Percentiles rank a stretch among this genome's conserved stretches.
Conservation (phyloP, 2,113 vertebrate species). For the Austrofundulus limnaeus region DNA sequence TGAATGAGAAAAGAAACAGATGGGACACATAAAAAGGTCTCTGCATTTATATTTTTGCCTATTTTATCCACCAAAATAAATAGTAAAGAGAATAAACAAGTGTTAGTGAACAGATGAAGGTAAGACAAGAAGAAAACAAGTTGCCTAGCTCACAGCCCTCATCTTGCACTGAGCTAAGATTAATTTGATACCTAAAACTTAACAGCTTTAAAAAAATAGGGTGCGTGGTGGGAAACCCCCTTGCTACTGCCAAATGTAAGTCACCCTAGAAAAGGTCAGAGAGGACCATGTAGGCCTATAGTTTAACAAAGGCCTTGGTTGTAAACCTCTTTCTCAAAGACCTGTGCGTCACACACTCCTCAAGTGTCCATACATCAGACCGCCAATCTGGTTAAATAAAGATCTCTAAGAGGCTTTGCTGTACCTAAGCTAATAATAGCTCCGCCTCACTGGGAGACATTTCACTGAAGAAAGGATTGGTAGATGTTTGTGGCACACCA, state of each 20-base stretch:
- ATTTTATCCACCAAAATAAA: conserved; percentile 3
- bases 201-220: conserved; percentile 39
- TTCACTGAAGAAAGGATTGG: conserved; percentile 49
- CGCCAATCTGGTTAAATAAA: conserved; percentile 80
- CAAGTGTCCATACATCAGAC: conserved; percentile 74
- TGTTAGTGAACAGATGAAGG: conserved; percentile 13
- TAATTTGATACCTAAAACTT: conserved; percentile 67
- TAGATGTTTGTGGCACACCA: conserved; percentile 60
- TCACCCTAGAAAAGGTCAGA: conserved; percentile 55
- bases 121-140: conserved; percentile 32
- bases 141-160: conserved; percentile 54
- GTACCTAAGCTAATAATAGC: conserved; percentile 81
- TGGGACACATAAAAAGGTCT: conserved; percentile 27
- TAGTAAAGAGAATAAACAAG: conserved; percentile 5
- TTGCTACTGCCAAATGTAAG: conserved; percentile 52
- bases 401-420: conserved; percentile 82
- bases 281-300: conserved; percentile 14
- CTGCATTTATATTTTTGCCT: not conserved
- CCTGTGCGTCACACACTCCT: conserved; percentile 59
- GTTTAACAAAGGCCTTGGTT: conserved; percentile 50
- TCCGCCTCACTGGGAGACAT: conserved; percentile 48
- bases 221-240: conserved; percentile 68
- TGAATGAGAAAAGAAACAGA: conserved; percentile 11
- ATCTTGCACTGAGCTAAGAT: conserved; percentile 51
- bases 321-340: conserved; percentile 44